Conservation (phyloP, 1,140 invertebrate genomes). For the Bathynomus jamesi region DNA sequence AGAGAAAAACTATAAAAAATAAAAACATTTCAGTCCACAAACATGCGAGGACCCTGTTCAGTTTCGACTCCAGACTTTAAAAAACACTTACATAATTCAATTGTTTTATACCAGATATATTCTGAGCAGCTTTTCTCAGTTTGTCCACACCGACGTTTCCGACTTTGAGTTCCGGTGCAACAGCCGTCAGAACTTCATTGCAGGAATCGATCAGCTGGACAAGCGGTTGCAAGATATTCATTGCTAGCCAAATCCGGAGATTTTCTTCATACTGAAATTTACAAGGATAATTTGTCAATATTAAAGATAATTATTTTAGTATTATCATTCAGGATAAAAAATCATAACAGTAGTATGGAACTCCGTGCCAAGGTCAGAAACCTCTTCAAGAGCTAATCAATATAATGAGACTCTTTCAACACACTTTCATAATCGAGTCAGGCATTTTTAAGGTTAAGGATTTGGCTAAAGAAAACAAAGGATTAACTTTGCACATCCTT, state of each 20-base stretch:
- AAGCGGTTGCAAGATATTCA: conserved; percentile 23
- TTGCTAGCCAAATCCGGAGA: conserved; percentile 26
- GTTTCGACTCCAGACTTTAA: too few species aligned
- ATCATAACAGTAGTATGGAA: background rate
- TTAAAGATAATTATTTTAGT: background rate
- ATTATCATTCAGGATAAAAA: background rate
- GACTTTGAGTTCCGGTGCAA: conserved; percentile 34
- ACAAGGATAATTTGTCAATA: too few species aligned
- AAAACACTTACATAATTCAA: conserved; percentile 26
- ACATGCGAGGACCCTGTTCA: too few species aligned
- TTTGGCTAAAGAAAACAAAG: too few species aligned
- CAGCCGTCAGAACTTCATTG: conserved; percentile 23
- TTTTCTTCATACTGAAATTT: conserved; percentile 33
- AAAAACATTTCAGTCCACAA: too few species aligned
- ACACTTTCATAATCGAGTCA: too few species aligned
- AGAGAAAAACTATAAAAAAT: too few species aligned
- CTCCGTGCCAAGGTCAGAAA: background rate
- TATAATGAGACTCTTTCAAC: too few species aligned
- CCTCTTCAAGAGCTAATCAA: too few species aligned
- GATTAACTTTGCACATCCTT: too few species aligned
- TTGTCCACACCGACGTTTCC: conserved; percentile 55
- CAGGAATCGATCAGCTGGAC: conserved; percentile 28
- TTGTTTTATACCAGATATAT: conserved; percentile 25
- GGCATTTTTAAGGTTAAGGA: too few species aligned
- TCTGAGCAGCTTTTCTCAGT: conserved; percentile 49